Percentiles rank a stretch among this genome's conserved stretches.
phyloP scores from a whole-genome alignment of 2,797 vertebrate species.

The Catamblyrhynchus diadema region DNA sequence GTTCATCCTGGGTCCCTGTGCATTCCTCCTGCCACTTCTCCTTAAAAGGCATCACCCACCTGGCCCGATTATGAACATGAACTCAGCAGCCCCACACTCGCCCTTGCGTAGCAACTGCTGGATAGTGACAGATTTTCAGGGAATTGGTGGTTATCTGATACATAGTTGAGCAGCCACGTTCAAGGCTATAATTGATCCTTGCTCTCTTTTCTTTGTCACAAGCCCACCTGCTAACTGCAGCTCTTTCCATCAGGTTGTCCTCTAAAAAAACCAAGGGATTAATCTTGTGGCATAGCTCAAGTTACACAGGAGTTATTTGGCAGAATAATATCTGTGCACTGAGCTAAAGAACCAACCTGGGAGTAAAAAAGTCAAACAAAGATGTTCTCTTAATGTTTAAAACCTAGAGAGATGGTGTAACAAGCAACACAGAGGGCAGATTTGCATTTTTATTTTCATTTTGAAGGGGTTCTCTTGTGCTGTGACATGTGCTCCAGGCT shows the following conservation, averaged over 20 bases:
- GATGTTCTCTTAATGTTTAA: constrained; percentile 35
- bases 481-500: background rate
- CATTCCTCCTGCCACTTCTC: constrained; percentile 45
- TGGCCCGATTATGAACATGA: background rate
- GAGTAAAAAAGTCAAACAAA: constrained; percentile 13
- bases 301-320: constrained; percentile 62
- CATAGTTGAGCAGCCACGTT: constrained; percentile 58
- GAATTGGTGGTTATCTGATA: constrained; percentile 74
- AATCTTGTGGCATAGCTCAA: constrained; percentile 52
- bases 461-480: background rate
- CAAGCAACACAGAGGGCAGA: background rate
- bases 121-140: constrained; percentile 69
- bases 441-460: constrained; percentile 28
- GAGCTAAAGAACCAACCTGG: constrained; percentile 25
- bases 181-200: constrained; percentile 73
- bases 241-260: constrained; percentile 71
- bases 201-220: constrained; percentile 58
- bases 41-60: constrained; percentile 67
- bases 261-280: constrained; percentile 62
- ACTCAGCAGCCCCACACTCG: constrained; percentile 10
- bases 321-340: background rate
- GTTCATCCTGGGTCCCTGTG: background rate
- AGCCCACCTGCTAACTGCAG: constrained; percentile 67
- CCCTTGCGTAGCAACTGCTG: constrained; percentile 65
- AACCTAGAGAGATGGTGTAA: background rate